Conservation (phyloP, 2,797 vertebrate species). For the Ceryle rudis region DNA sequence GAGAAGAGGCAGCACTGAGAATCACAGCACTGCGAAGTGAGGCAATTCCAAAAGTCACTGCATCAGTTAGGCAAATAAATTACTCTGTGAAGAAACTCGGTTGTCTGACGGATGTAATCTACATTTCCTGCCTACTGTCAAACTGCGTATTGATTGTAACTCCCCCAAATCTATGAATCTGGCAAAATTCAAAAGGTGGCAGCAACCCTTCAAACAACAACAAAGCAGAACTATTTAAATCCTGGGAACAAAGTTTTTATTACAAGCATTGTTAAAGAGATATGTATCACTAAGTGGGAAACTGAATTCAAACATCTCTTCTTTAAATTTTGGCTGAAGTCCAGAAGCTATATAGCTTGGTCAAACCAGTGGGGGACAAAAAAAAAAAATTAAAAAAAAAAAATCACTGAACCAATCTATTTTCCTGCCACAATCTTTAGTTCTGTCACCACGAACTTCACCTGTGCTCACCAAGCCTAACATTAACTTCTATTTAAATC, state of each 20-base stretch:
- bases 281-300: background rate
- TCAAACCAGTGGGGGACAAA: background rate
- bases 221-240: background rate
- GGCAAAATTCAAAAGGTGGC: background rate
- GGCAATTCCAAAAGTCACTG: background rate
- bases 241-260: background rate
- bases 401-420: background rate
- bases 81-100: background rate
- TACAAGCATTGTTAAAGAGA: background rate
- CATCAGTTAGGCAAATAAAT: background rate
- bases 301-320: background rate
- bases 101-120: background rate
- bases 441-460: background rate
- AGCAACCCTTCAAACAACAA: background rate
- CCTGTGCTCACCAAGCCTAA: background rate
- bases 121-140: background rate
- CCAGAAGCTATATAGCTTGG: background rate
- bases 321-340: background rate
- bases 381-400: background rate
- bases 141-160: background rate
- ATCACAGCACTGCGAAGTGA: background rate
- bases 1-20: background rate
- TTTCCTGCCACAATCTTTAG: background rate
- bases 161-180: background rate
- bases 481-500: background rate